Percentiles rank a stretch among this genome's conserved stretches.
phyloP scores from a whole-genome alignment of 2,797 vertebrate species.

The Perdix hodgsoniae region DNA sequence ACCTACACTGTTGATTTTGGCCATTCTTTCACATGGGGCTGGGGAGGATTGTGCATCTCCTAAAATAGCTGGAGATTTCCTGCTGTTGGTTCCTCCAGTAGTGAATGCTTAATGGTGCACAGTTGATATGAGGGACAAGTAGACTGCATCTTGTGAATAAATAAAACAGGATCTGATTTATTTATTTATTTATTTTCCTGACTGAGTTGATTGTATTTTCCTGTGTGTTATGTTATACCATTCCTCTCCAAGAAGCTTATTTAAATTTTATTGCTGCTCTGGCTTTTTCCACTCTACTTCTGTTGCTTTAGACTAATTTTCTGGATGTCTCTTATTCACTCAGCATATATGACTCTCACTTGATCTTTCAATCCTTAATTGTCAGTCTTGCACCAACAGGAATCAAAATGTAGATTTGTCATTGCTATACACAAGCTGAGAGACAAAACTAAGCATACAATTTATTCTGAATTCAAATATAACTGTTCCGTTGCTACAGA shows the following conservation, averaged over 20 bases:
- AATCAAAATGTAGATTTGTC: neutral
- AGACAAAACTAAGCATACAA: neutral
- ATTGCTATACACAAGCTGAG: neutral
- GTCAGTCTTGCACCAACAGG: neutral
- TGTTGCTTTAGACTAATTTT: conserved; percentile 3
- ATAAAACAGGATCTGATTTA: neutral
- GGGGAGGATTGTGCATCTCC: neutral
- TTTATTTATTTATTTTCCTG: neutral
- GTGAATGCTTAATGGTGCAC: neutral
- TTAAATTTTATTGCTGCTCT: neutral
- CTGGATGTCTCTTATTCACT: neutral
- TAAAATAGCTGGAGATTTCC: neutral
- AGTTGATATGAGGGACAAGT: neutral
- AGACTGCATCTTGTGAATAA: neutral
- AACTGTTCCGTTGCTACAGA: neutral
- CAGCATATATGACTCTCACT: neutral
- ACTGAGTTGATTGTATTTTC: neutral
- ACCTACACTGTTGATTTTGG: neutral
- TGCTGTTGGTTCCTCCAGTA: neutral
- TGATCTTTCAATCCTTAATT: conserved; percentile 24
- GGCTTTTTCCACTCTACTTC: neutral
- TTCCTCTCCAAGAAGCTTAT: neutral
- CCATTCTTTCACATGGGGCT: neutral
- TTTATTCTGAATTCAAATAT: conserved; percentile 1
- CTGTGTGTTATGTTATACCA: neutral